phyloP scores from a whole-genome alignment of 2,888 invertebrate genomes.

The Scrobipalpa costella region DNA sequence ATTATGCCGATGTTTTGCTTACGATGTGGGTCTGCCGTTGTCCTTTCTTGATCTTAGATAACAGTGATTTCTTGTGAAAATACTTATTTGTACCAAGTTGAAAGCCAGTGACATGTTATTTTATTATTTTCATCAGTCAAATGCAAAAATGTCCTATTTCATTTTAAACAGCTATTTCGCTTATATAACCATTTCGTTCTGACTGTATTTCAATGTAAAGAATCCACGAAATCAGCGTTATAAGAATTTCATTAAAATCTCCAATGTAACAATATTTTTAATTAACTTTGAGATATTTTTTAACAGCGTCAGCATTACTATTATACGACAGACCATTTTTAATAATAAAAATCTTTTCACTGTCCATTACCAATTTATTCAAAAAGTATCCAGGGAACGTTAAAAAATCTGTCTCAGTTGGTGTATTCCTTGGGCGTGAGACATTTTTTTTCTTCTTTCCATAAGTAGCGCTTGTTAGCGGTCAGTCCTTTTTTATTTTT shows the following conservation, averaged over 20 bases:
- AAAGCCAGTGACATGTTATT: neutral
- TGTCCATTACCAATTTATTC: neutral
- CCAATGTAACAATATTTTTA: too few relatives aligned
- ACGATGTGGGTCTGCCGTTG: slow-evolving; percentile 49
- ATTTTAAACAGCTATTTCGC: too few relatives aligned
- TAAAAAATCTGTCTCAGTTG: slow-evolving; percentile 31
- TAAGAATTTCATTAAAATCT: too few relatives aligned
- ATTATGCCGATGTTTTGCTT: slow-evolving; percentile 58
- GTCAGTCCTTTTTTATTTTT: slow-evolving; percentile 46
- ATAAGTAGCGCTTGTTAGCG: slow-evolving; percentile 58
- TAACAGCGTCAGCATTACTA: too few relatives aligned
- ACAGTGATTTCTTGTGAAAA: slow-evolving; percentile 8
- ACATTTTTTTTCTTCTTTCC: slow-evolving; percentile 40
- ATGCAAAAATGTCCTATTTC: too few relatives aligned
- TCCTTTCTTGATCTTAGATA: slow-evolving; percentile 37
- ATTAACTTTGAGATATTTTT: too few relatives aligned
- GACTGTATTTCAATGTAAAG: too few relatives aligned
- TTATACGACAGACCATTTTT: too few relatives aligned
- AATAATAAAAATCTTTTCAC: neutral
- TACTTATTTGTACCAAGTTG: slow-evolving; percentile 8
- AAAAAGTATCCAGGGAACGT: slow-evolving; percentile 3
- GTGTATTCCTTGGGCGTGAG: slow-evolving; percentile 51
- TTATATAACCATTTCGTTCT: too few relatives aligned
- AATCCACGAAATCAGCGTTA: too few relatives aligned
- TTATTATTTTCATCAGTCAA: neutral